A percentile compares a stretch with the other conserved stretches of the same genome.
These are phyloP conservation scores for Drosophila orosa DNA, from an alignment of 1,140 invertebrate genomes.

Conservation along the genomic window DNA sequence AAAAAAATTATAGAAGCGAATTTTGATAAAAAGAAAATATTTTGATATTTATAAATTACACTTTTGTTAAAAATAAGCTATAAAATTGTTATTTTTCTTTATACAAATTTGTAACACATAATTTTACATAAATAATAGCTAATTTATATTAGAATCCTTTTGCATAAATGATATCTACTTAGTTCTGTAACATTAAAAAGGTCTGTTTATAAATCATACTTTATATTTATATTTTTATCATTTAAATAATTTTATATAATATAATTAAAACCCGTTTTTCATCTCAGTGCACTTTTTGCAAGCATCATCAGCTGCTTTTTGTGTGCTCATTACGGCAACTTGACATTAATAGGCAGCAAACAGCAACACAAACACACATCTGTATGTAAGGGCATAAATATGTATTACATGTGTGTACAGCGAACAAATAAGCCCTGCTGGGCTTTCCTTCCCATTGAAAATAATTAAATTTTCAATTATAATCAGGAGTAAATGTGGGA, in stretches of 20 bases:
- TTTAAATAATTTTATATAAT: not conserved
- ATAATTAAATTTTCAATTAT: constrained; percentile 70
- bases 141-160: too few relatives aligned
- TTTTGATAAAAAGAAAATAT: not conserved
- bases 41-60: not conserved
- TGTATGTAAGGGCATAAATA: constrained; percentile 11
- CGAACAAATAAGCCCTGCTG: constrained; percentile 44
- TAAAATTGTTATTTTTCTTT: too few relatives aligned
- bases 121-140: too few relatives aligned
- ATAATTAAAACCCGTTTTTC: not conserved
- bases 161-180: too few relatives aligned
- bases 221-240: not conserved
- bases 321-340: constrained; percentile 77
- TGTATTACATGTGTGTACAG: constrained; percentile 33
- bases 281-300: constrained; percentile 23
- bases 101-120: too few relatives aligned
- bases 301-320: constrained; percentile 73
- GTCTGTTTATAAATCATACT: not conserved
- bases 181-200: too few relatives aligned
- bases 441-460: constrained; percentile 48
- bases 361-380: constrained; percentile 50
- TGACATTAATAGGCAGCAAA: constrained; percentile 77
- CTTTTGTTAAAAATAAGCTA: not conserved
- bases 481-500: constrained; percentile 49
- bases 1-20: not conserved